phyloP scores from a whole-genome alignment of 2,113 vertebrate species.

The Madoqua kirkii region DNA sequence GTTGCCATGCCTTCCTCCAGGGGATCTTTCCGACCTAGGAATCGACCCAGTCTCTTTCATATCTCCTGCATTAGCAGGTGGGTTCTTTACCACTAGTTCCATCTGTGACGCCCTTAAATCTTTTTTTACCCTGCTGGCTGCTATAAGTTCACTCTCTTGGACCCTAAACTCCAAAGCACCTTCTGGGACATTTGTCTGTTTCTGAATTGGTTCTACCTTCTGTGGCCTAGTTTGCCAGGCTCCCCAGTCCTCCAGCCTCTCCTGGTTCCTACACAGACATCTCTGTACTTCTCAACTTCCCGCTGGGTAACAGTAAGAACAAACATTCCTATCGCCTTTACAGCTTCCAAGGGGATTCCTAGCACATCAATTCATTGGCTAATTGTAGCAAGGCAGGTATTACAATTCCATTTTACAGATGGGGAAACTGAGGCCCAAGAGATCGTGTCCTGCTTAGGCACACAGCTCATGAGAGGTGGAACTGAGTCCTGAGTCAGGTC shows the following conservation, averaged over 20 bases:
- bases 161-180: background rate
- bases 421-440: background rate
- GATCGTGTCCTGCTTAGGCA: background rate
- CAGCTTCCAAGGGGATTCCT: background rate
- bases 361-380: background rate
- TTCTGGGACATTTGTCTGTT: background rate
- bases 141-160: background rate
- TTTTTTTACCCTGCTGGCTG: background rate
- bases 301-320: background rate
- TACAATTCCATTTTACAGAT: background rate
- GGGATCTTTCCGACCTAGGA: background rate
- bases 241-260: background rate
- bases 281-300: background rate
- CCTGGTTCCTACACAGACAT: background rate
- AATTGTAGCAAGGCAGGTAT: background rate
- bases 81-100: background rate
- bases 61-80: background rate
- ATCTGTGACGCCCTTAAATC: background rate
- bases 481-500: background rate
- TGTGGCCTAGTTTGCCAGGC: background rate
- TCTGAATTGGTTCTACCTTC: background rate
- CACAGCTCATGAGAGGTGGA: background rate
- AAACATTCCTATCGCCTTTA: background rate
- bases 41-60: background rate
- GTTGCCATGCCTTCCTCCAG: background rate